phyloP scores from a whole-genome alignment of 2,113 vertebrate species.

The Microcebus tavaratra region DNA sequence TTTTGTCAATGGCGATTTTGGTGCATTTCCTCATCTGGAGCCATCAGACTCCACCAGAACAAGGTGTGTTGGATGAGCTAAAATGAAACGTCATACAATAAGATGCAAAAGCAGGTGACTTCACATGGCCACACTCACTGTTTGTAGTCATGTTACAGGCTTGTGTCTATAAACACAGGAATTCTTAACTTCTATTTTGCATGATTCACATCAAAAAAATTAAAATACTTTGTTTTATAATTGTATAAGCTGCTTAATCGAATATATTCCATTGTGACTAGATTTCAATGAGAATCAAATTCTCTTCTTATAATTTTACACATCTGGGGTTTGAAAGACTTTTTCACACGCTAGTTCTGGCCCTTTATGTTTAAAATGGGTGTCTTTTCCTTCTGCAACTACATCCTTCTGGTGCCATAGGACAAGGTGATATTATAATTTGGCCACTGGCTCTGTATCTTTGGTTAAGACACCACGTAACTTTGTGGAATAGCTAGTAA shows the following conservation, averaged over 20 bases:
- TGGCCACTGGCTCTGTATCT: not conserved
- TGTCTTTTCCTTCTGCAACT: not conserved
- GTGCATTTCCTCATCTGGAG: not conserved
- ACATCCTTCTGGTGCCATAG: not conserved
- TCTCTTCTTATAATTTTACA: not conserved
- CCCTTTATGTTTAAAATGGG: not conserved
- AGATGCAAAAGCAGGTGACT: not conserved
- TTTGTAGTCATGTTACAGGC: not conserved
- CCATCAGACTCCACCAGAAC: not conserved
- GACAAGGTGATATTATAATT: not conserved
- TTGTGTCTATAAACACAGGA: not conserved
- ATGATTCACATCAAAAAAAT: not conserved
- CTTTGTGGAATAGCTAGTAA: not conserved
- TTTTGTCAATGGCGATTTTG: not conserved
- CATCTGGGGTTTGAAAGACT: not conserved
- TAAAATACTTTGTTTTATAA: not conserved
- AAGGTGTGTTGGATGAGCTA: not conserved
- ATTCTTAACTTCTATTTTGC: slow-evolving; percentile 28
- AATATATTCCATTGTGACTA: not conserved
- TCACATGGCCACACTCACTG: not conserved
- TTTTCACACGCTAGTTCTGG: not conserved
- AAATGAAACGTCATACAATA: not conserved
- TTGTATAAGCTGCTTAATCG: not conserved
- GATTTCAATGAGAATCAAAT: not conserved
- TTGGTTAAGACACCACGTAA: not conserved